Evolutionary conservation across 1,140 invertebrate genomes (phyloP).

Genomic region (Ladona fulva): DNA sequence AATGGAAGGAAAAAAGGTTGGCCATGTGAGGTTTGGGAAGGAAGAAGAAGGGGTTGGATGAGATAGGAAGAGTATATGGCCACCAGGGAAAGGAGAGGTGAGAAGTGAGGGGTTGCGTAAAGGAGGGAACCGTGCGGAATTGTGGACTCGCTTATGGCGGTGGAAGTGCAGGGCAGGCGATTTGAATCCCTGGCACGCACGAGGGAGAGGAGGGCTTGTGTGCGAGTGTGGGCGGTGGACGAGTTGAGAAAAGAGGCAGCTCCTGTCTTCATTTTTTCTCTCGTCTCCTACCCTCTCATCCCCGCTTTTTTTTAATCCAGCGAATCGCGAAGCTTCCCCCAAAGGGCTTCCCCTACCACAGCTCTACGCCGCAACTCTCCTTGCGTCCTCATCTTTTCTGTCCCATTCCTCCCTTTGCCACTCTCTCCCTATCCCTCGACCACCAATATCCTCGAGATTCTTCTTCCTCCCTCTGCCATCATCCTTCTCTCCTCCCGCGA

Average conservation of each 20-base stretch:
- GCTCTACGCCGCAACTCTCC: not conserved
- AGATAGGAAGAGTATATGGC: slow-evolving; percentile 2
- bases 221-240: not conserved
- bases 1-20: not conserved
- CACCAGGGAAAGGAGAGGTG: not conserved
- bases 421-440: not conserved
- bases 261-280: not conserved
- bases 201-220: not conserved
- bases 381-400: not conserved
- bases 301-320: not conserved
- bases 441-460: not conserved
- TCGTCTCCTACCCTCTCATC: not conserved
- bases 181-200: slow-evolving; percentile 6
- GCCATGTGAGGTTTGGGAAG: not conserved
- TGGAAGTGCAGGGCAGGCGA: not conserved
- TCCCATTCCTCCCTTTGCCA: not conserved
- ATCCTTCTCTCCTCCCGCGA: not conserved
- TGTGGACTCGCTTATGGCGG: not conserved
- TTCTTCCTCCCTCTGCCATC: not conserved
- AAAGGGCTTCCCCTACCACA: not conserved
- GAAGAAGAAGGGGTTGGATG: not conserved
- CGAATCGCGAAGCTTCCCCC: not conserved
- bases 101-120: not conserved
- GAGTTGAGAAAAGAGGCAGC: not conserved
- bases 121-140: not conserved